These are phyloP conservation scores for Strigops habroptila DNA, from an alignment of 2,113 vertebrate species.

Conservation along the genomic window DNA sequence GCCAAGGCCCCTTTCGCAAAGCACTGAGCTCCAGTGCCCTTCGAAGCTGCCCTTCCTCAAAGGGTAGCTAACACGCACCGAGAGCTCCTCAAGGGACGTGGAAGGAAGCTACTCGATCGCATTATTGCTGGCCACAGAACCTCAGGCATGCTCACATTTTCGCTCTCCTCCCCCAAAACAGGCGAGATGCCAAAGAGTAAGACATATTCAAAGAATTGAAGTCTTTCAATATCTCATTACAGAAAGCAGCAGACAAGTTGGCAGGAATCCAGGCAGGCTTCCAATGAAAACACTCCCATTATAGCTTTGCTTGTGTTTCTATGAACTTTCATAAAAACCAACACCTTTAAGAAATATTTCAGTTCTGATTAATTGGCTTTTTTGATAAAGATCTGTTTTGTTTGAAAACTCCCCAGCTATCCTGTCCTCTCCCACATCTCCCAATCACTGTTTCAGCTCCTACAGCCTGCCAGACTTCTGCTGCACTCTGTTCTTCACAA, in stretches of 20 bases:
- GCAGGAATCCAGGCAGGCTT: slow-evolving; percentile 48
- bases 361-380: slow-evolving; percentile 56
- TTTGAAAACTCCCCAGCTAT: slow-evolving; percentile 52
- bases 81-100: not conserved
- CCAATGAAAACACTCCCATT: slow-evolving; percentile 63
- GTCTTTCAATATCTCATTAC: slow-evolving; percentile 64
- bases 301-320: slow-evolving; percentile 57
- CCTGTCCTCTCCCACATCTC: slow-evolving; percentile 37
- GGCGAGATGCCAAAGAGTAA: slow-evolving; percentile 27
- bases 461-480: not conserved
- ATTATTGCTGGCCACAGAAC: slow-evolving; percentile 51
- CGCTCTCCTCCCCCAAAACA: slow-evolving; percentile 6
- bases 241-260: slow-evolving; percentile 57
- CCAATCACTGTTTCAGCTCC: not conserved
- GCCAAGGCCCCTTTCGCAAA: slow-evolving; percentile 6
- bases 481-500: not conserved
- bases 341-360: slow-evolving; percentile 62
- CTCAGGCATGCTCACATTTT: slow-evolving; percentile 25
- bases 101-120: slow-evolving; percentile 23
- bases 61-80: not conserved
- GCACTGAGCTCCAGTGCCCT: not conserved
- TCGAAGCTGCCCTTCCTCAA: slow-evolving; percentile 2
- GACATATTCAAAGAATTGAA: slow-evolving; percentile 51
- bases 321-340: slow-evolving; percentile 54
- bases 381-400: slow-evolving; percentile 60